Conservation (phyloP, 2,888 invertebrate genomes). For the Rhynchonema sp. region DNA sequence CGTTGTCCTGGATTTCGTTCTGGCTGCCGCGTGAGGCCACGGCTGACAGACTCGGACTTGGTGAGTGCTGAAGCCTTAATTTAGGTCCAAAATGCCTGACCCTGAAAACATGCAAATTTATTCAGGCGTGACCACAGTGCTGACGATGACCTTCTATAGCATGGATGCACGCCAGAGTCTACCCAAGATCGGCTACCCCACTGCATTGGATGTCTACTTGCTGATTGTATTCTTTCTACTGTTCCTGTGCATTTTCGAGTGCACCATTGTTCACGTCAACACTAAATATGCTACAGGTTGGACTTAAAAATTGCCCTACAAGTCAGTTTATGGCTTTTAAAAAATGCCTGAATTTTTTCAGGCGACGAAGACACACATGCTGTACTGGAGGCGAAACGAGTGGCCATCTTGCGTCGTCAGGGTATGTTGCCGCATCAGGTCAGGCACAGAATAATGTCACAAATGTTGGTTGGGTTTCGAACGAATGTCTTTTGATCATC, state of each 20-base stretch:
- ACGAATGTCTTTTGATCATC: too few relatives aligned
- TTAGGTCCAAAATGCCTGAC: too few relatives aligned
- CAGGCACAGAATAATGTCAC: constrained; percentile 8
- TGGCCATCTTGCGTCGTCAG: too few relatives aligned
- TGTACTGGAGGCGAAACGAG: too few relatives aligned
- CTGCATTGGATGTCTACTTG: constrained; percentile 74
- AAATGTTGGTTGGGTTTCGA: too few relatives aligned
- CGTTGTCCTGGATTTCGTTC: constrained; percentile 52
- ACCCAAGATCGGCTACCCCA: constrained; percentile 66
- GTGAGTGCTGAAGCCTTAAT: constrained; percentile 32
- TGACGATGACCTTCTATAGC: constrained; percentile 38
- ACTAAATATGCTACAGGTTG: constrained; percentile 33
- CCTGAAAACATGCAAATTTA: too few relatives aligned
- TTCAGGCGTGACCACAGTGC: constrained; percentile 8
- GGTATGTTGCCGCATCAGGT: not conserved
- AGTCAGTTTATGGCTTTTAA: too few relatives aligned
- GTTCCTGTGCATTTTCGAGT: constrained; percentile 71
- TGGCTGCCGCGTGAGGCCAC: constrained; percentile 46
- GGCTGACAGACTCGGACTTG: constrained; percentile 75
- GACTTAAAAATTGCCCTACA: too few relatives aligned
- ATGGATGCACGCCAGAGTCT: constrained; percentile 68
- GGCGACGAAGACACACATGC: too few relatives aligned
- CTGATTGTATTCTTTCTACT: constrained; percentile 78
- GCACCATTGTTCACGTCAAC: constrained; percentile 80
- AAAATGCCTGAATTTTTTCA: too few relatives aligned